Evolutionary conservation across 2,888 invertebrate species (phyloP).

Genomic region (Lobophora halterata): DNA sequence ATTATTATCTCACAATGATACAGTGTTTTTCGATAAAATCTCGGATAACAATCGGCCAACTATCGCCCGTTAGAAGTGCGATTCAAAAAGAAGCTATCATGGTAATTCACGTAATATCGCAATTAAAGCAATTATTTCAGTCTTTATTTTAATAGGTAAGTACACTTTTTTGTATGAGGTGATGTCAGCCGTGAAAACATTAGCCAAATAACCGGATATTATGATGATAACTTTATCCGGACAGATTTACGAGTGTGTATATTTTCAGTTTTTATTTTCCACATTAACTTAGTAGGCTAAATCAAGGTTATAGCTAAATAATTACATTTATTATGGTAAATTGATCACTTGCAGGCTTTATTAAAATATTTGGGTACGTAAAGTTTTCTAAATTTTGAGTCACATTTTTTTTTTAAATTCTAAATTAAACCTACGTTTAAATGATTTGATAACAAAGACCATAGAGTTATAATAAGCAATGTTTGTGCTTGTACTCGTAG

Average conservation of each 20-base stretch:
- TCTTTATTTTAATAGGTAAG: constrained; percentile 59
- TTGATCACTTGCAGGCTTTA: too few species aligned
- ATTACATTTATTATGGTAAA: too few species aligned
- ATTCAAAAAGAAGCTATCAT: constrained; percentile 61
- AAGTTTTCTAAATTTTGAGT: too few species aligned
- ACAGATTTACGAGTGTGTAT: constrained; percentile 12
- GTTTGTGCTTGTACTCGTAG: constrained; percentile 30
- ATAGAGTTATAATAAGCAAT: constrained; percentile 31
- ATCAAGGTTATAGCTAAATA: too few species aligned
- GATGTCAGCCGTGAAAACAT: constrained; percentile 57
- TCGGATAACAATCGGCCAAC: constrained; percentile 65
- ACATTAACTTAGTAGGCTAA: too few species aligned
- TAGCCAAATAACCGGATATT: constrained; percentile 53
- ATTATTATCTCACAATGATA: constrained; percentile 80
- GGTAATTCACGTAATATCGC: constrained; percentile 53
- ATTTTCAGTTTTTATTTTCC: too few species aligned
- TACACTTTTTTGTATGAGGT: constrained; percentile 42
- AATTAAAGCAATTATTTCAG: constrained; percentile 68
- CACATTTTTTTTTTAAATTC: too few species aligned
- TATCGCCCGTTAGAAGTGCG: constrained; percentile 51
- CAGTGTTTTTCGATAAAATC: constrained; percentile 77
- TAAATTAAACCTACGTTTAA: too few species aligned
- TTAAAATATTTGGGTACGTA: too few species aligned
- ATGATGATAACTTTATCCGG: constrained; percentile 51
- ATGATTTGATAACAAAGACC: too few species aligned